phyloP scores from a whole-genome alignment of 1,140 invertebrate species.

The Leptopilina boulardi region DNA sequence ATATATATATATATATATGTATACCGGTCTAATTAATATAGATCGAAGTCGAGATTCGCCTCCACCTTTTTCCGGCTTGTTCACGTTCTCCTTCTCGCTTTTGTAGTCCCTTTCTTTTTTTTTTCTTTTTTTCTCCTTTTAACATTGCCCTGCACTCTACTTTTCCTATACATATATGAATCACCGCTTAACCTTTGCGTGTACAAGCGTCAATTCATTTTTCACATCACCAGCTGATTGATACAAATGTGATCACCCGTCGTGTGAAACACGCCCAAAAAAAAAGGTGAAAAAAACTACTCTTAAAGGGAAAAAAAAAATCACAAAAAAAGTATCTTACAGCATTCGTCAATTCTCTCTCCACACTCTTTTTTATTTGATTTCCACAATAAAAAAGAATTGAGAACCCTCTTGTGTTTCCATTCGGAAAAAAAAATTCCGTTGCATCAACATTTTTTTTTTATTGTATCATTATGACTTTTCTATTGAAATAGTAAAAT shows the following conservation, averaged over 20 bases:
- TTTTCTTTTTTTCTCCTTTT: slow-evolving; percentile 52
- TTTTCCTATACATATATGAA: slow-evolving; percentile 53
- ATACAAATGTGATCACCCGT: slow-evolving; percentile 62
- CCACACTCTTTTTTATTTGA: background rate
- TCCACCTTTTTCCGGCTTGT: slow-evolving; percentile 36
- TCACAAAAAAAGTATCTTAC: slow-evolving; percentile 44
- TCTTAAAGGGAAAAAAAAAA: too few relatives aligned
- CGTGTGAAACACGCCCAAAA: slow-evolving; percentile 40
- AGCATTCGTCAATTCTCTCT: background rate
- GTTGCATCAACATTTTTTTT: background rate
- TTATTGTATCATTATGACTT: background rate
- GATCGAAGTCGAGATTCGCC: slow-evolving; percentile 51
- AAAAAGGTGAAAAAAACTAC: slow-evolving; percentile 38
- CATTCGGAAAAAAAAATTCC: background rate
- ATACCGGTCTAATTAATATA: slow-evolving; percentile 54
- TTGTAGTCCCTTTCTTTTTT: slow-evolving; percentile 50
- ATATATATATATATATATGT: too few relatives aligned
- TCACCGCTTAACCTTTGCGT: slow-evolving; percentile 60
- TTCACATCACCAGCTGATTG: slow-evolving; percentile 66
- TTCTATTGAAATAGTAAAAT: background rate
- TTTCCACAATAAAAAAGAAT: background rate
- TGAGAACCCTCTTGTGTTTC: background rate
- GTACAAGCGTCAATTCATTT: slow-evolving; percentile 64
- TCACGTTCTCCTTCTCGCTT: slow-evolving; percentile 46
- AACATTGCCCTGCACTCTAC: slow-evolving; percentile 2